A percentile compares a stretch with the other conserved stretches of the same genome.
These are phyloP conservation scores for Drosophila pectinifera DNA, from an alignment of 1,140 invertebrate genomes.

Conservation along the genomic window DNA sequence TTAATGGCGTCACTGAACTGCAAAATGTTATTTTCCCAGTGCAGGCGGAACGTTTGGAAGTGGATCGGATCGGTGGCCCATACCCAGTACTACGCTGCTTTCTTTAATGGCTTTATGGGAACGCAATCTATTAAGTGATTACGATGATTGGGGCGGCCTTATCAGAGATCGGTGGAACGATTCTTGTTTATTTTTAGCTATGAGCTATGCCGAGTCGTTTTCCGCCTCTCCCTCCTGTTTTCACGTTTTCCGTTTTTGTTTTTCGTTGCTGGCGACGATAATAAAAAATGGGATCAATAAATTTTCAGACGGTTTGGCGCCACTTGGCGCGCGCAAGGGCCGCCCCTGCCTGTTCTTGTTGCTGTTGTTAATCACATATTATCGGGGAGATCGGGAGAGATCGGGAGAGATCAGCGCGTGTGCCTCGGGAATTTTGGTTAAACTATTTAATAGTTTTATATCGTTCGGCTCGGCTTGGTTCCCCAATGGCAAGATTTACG, in stretches of 20 bases:
- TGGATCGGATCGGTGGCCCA: background rate
- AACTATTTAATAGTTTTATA: constrained; percentile 2
- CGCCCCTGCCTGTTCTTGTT: constrained; percentile 20
- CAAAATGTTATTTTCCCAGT: constrained; percentile 27
- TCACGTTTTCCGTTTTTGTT: constrained; percentile 25
- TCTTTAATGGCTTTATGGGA: constrained; percentile 58
- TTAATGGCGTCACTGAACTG: constrained; percentile 65
- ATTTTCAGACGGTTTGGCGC: constrained; percentile 80
- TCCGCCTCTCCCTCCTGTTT: constrained; percentile 5
- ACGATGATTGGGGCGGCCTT: constrained; percentile 67
- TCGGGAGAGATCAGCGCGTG: too few relatives aligned
- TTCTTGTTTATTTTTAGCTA: constrained; percentile 72
- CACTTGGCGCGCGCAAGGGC: constrained; percentile 39
- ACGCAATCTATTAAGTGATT: constrained; percentile 79
- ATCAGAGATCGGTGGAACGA: constrained; percentile 65
- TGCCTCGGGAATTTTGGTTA: background rate
- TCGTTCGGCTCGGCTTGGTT: constrained; percentile 5
- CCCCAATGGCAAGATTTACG: constrained; percentile 8
- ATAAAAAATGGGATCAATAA: constrained; percentile 78
- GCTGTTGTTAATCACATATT: background rate
- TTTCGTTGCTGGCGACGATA: constrained; percentile 52
- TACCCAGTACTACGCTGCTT: background rate
- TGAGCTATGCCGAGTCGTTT: constrained; percentile 59
- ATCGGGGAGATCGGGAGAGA: background rate
- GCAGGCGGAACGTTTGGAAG: constrained; percentile 11